phyloP scores from a whole-genome alignment of 64 coral and sea anemone genomes.

The Pocillopora verrucosa region DNA sequence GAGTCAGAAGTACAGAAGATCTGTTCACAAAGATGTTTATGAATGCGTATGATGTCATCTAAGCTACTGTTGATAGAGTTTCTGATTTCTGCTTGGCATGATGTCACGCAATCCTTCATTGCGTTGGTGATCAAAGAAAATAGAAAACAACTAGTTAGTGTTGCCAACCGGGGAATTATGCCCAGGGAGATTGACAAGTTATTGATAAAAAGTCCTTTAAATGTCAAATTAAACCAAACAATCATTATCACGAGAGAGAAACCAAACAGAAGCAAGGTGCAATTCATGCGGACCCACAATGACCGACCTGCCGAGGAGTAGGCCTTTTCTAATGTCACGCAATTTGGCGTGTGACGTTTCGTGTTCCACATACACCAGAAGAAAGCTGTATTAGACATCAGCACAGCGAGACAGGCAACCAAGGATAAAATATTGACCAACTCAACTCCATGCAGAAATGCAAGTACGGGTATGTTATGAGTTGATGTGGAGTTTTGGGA shows the following conservation, averaged over 20 bases:
- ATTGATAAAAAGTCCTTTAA: background rate
- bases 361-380: constrained; percentile 58
- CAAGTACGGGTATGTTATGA: background rate
- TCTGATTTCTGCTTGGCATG: constrained; percentile 24
- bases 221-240: constrained; percentile 22
- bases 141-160: constrained; percentile 38
- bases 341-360: background rate
- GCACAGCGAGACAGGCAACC: constrained; percentile 22
- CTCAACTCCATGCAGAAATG: constrained; percentile 12
- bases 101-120: constrained; percentile 27
- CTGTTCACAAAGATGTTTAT: constrained; percentile 52
- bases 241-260: constrained; percentile 9
- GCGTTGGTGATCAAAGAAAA: constrained; percentile 24
- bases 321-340: constrained; percentile 33
- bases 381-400: constrained; percentile 58
- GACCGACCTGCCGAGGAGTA: background rate
- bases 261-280: constrained; percentile 22
- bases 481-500: constrained; percentile 7
- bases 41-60: constrained; percentile 60
- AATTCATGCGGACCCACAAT: constrained; percentile 50
- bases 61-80: background rate
- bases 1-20: constrained; percentile 45
- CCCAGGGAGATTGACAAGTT: background rate
- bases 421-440: constrained; percentile 12
- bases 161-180: constrained; percentile 29